Evolutionary conservation across 2,113 vertebrate genomes (phyloP).

Genomic region (Oriolus oriolus): DNA sequence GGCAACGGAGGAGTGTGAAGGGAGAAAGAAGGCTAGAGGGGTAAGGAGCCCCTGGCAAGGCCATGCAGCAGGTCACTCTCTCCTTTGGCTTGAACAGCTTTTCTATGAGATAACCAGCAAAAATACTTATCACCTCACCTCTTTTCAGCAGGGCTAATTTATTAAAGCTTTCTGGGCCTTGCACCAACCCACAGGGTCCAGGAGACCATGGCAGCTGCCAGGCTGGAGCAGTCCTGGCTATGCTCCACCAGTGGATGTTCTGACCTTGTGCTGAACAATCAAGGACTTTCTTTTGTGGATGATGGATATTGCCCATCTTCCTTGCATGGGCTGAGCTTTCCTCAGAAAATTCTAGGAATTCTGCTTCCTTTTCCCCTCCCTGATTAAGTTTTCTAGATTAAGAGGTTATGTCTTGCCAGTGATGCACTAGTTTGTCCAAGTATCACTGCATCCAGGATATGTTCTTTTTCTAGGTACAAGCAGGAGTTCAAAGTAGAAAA

Average conservation of each 20-base stretch:
- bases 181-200: neutral
- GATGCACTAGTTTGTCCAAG: neutral
- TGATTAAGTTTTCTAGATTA: neutral
- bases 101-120: neutral
- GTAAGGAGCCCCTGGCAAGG: neutral
- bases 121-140: neutral
- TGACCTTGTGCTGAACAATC: accelerated
- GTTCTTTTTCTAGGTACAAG: neutral
- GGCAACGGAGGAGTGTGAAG: neutral
- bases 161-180: neutral
- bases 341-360: neutral
- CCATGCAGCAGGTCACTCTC: neutral
- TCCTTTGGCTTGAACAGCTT: neutral
- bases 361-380: neutral
- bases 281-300: neutral
- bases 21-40: neutral
- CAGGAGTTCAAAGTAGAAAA: neutral
- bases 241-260: neutral
- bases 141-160: neutral
- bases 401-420: neutral
- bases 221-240: neutral
- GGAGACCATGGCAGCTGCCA: neutral
- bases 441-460: neutral
- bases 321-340: neutral
- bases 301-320: neutral